These are phyloP conservation scores for Microtus ochrogaster DNA, from an alignment of 2,113 vertebrate genomes.

Conservation along the genomic window DNA sequence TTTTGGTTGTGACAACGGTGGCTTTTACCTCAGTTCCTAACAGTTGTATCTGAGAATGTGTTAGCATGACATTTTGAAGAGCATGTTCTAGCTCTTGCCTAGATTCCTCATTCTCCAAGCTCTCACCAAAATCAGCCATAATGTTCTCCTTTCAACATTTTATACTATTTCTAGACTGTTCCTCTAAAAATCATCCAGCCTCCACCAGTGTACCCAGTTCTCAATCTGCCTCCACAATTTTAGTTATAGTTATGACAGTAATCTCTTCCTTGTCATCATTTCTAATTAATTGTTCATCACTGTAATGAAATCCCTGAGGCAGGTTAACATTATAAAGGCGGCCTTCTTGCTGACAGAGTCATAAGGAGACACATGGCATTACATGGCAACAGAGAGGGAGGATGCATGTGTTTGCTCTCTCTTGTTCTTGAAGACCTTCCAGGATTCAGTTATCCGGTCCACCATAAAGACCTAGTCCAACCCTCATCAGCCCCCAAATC, in stretches of 20 bases:
- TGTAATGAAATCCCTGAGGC: neutral
- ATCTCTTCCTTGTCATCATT: neutral
- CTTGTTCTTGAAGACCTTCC: neutral
- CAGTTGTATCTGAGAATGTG: neutral
- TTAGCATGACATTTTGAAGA: neutral
- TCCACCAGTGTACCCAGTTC: neutral
- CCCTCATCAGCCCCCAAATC: neutral
- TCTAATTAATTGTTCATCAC: neutral
- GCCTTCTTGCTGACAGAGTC: neutral
- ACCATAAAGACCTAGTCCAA: neutral
- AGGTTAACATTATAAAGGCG: neutral
- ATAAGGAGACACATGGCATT: neutral
- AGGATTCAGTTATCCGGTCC: neutral
- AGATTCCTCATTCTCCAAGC: neutral
- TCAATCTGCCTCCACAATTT: neutral
- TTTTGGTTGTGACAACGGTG: neutral
- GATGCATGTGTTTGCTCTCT: neutral
- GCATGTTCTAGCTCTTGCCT: neutral
- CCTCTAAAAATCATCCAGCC: neutral
- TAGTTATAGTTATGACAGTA: neutral
- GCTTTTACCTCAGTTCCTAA: neutral
- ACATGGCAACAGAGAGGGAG: neutral
- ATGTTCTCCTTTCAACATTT: neutral
- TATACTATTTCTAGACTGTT: neutral
- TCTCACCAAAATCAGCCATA: neutral